Base-by-base conservation (phyloP, 1,140 invertebrate species). In the Heliconius eleuchia region DNA sequence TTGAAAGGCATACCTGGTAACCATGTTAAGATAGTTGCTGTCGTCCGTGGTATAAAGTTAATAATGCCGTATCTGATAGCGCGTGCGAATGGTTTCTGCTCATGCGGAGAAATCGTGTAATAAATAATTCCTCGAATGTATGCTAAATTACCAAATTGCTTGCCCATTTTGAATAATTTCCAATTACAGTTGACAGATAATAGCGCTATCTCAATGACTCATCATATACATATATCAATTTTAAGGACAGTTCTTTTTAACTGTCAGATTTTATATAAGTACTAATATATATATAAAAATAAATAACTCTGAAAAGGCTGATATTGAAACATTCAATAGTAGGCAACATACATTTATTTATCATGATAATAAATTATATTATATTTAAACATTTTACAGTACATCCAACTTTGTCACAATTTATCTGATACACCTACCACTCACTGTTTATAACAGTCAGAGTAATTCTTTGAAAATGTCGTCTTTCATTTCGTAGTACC, bases 41-140 rank as follows among this genome's bases (percentile, higher is more conserved):
- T 88, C 27, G 97, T 94, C 79, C 98, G 95, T 74, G 97, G 95
- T 72, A 97, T 70, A 18, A 96, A 93, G 87, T 98, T 98, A 6
- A 96, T 96, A 19, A 98, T 18, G 18, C 97, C 97, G 82, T 97
- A 94, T 18, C 94, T 95, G 72, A 98, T 89, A 1, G 95, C 89
- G 71, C 97, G 97, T 71, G 96, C 96, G 88, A 98, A 98, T 1
- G 98, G 96, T 88, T 96, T 97, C 86, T 97, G 97, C 91, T 99
- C 98, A 92, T 97, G 97, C 3, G 98, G 98, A 42, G 98, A 98
- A 9, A 99, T 84, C 83, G 96, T 96, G 92, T 97, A 98, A 73
- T 95, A 96, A 74, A 99, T 95, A 76, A 99, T 96, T 4, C 98
- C 97, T 83, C 97, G 95, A 7, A 98, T 95, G 89, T 96, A 97